phyloP scores from a whole-genome alignment of 2,888 invertebrate genomes.

The Capitulum mitella region DNA sequence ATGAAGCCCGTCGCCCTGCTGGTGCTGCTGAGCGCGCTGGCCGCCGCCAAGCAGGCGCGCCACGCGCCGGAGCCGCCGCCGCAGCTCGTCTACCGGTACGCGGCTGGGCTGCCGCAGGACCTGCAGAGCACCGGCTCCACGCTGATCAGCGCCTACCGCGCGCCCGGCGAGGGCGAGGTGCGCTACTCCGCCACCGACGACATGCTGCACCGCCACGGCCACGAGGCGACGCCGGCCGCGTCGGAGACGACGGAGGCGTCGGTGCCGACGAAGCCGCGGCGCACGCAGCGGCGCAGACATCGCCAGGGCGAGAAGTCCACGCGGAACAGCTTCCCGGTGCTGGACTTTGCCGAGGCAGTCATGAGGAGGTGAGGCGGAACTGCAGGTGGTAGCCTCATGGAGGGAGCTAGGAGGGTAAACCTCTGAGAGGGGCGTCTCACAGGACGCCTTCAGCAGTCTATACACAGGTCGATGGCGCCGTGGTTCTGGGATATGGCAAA shows the following conservation, averaged over 20 bases:
- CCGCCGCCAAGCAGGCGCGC: not conserved
- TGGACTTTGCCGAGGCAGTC: not conserved
- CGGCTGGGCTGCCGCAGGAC: constrained; percentile 8
- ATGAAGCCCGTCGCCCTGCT: not conserved
- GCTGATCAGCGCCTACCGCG: not conserved
- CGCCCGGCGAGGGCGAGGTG: too few species aligned
- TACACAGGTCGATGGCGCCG: too few species aligned
- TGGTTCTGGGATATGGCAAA: too few species aligned
- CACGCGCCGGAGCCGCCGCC: constrained; percentile 15
- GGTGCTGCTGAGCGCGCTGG: not conserved
- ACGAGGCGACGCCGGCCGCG: not conserved
- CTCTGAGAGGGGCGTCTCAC: too few species aligned
- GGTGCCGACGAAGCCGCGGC: not conserved
- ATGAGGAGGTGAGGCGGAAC: not conserved
- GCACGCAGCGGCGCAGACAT: not conserved
- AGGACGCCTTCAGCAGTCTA: too few species aligned
- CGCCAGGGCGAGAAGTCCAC: not conserved
- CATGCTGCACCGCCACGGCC: not conserved
- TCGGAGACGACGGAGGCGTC: not conserved
- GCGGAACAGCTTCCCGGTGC: not conserved
- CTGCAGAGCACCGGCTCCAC: not conserved
- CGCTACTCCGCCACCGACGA: not conserved
- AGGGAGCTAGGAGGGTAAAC: too few species aligned
- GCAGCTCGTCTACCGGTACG: constrained; percentile 18
- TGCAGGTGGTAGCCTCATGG: not conserved